Conservation (phyloP, 2,888 invertebrate genomes). For the Corbicula japonica region DNA sequence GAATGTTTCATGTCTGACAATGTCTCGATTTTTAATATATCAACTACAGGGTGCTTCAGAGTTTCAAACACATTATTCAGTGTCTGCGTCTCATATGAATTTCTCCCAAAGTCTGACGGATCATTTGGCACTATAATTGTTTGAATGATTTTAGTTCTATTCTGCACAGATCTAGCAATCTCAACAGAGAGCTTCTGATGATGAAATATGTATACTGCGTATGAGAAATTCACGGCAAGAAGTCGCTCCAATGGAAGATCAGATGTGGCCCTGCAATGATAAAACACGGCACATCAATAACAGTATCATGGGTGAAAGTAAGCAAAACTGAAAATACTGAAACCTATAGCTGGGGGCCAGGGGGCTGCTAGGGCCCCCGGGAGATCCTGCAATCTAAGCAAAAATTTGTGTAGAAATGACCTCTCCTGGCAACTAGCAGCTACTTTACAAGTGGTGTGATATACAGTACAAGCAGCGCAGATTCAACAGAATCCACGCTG, state of each 20-base stretch:
- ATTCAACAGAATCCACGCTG: too few species aligned
- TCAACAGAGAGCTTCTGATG: slow-evolving; percentile 60
- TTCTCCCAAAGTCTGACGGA: slow-evolving; percentile 83
- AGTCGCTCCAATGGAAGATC: slow-evolving; percentile 79
- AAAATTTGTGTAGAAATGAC: too few species aligned
- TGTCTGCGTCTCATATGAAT: slow-evolving; percentile 82
- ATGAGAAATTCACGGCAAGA: slow-evolving; percentile 78
- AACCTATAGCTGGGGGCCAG: too few species aligned
- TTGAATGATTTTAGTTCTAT: slow-evolving; percentile 70
- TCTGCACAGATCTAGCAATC: slow-evolving; percentile 50
- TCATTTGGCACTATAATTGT: slow-evolving; percentile 83
- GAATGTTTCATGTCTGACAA: slow-evolving; percentile 70
- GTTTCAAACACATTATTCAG: slow-evolving; percentile 78
- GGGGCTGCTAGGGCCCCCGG: too few species aligned
- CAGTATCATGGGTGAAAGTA: too few species aligned
- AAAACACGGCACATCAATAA: too few species aligned
- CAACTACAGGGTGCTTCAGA: slow-evolving; percentile 73
- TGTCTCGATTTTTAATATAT: slow-evolving; percentile 79
- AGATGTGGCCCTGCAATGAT: slow-evolving; percentile 76
- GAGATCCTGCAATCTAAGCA: too few species aligned
- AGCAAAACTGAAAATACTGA: too few species aligned
- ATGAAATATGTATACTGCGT: slow-evolving; percentile 75
- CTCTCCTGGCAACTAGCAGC: too few species aligned
- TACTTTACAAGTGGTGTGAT: too few species aligned
- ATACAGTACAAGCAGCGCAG: too few species aligned